A percentile compares a stretch with the other conserved stretches of the same genome.
phyloP scores from a whole-genome alignment of 2,797 vertebrate species.

The Schizopygopsis malacanthus region DNA sequence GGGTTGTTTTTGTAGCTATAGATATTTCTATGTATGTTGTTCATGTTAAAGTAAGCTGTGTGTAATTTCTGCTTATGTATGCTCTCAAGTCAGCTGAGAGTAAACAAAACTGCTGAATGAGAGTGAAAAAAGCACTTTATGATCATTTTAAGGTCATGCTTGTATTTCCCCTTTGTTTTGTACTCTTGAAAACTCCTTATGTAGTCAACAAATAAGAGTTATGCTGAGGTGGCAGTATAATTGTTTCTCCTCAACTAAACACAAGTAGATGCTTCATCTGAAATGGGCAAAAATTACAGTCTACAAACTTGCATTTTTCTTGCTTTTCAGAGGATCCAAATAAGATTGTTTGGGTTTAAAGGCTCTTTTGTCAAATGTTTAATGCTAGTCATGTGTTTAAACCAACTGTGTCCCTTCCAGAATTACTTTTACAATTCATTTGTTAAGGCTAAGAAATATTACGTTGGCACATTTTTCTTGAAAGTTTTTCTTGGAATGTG shows the following conservation, averaged over 20 bases:
- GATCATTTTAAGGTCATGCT: not conserved
- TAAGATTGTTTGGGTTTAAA: not conserved
- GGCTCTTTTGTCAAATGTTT: not conserved
- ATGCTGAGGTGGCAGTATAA: not conserved
- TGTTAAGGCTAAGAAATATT: not conserved
- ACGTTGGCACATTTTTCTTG: not conserved
- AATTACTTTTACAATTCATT: not conserved
- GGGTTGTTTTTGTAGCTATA: not conserved
- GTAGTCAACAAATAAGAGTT: not conserved
- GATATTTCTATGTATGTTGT: not conserved
- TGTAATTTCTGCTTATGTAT: not conserved
- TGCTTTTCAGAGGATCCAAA: not conserved
- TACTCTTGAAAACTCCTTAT: not conserved
- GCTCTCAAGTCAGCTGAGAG: not conserved
- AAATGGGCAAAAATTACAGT: not conserved
- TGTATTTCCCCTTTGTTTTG: constrained; percentile 2
- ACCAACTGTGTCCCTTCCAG: not conserved
- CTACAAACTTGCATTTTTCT: not conserved
- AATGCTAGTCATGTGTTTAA: not conserved
- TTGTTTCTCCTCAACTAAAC: constrained; percentile 1
- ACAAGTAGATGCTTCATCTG: not conserved
- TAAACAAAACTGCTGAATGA: not conserved
- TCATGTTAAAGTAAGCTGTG: not conserved
- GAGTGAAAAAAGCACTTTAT: not conserved
- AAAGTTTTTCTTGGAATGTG: not conserved